These are phyloP conservation scores for Geodia barretti DNA, from an alignment of 37 sponge, comb jelly and placozoan genomes.

Conservation along the genomic window DNA sequence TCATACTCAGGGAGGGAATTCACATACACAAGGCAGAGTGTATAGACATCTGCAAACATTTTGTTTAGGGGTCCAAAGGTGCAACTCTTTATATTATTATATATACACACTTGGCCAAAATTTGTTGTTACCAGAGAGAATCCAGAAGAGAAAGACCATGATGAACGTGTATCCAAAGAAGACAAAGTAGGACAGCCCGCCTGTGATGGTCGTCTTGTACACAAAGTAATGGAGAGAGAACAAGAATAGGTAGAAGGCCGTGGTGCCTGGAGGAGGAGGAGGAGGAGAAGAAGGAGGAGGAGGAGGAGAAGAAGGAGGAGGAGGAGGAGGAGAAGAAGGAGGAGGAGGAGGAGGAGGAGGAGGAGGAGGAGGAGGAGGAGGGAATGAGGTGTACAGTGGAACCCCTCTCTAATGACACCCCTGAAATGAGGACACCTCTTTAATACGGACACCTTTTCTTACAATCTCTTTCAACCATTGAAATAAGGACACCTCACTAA, in stretches of 20 bases:
- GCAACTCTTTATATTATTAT: background rate
- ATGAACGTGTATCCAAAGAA: constrained; percentile 97
- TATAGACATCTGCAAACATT: too few species aligned
- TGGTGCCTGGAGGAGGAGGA: constrained; percentile 43
- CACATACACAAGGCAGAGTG: too few species aligned
- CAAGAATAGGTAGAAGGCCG: constrained; percentile 82
- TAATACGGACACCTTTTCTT: too few species aligned
- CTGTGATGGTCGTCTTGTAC: constrained; percentile 83
- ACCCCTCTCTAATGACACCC: too few species aligned
- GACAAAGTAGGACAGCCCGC: constrained; percentile 76
- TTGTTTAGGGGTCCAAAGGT: too few species aligned
- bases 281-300: background rate
- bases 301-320: background rate
- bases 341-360: constrained; percentile 56
- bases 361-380: constrained; percentile 57
- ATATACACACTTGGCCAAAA: background rate
- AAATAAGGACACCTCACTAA: too few species aligned
- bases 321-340: constrained; percentile 89
- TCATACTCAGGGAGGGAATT: too few species aligned
- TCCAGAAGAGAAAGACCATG: constrained; percentile 86
- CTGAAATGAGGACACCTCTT: too few species aligned
- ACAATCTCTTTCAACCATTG: too few species aligned
- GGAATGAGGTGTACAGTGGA: too few species aligned
- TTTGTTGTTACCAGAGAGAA: constrained; percentile 78
- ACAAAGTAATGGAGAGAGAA: constrained; percentile 90